These are phyloP conservation scores for Chelon labrosus DNA, from an alignment of 2,797 vertebrate genomes.

Conservation along the genomic window DNA sequence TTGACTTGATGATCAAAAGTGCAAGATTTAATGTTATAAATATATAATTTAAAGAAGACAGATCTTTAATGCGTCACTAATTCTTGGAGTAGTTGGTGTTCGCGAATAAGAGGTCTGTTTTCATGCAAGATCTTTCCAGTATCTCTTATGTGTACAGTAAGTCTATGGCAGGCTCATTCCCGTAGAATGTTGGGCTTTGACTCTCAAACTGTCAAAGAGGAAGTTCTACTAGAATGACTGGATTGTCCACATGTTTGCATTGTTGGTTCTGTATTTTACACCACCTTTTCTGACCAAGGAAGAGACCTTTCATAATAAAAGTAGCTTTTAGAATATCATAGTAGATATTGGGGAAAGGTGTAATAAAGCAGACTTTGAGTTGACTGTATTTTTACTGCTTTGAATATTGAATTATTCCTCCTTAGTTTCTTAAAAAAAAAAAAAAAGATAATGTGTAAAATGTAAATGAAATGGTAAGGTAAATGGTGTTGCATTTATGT, in stretches of 20 bases:
- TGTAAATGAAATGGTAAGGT: too few species aligned
- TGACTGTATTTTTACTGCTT: background rate
- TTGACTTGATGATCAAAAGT: slow-evolving; percentile 80
- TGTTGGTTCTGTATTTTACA: slow-evolving; percentile 79
- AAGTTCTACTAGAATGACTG: slow-evolving; percentile 62
- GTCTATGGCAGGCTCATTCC: slow-evolving; percentile 41
- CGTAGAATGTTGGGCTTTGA: slow-evolving; percentile 51
- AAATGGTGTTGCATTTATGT: too few species aligned
- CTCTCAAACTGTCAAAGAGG: slow-evolving; percentile 58
- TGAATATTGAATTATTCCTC: too few species aligned
- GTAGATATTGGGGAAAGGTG: slow-evolving; percentile 78
- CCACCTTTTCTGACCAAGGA: slow-evolving; percentile 80
- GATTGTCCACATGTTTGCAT: slow-evolving; percentile 75
- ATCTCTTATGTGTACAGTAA: slow-evolving; percentile 71
- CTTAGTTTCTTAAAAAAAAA: too few species aligned
- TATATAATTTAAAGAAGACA: slow-evolving; percentile 74
- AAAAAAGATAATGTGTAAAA: too few species aligned
- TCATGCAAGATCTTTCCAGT: slow-evolving; percentile 54
- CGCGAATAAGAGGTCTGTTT: slow-evolving; percentile 65
- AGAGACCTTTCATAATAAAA: slow-evolving; percentile 82
- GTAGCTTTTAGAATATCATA: slow-evolving; percentile 69
- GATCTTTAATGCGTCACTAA: slow-evolving; percentile 80
- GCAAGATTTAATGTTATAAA: slow-evolving; percentile 77
- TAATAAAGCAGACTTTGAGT: slow-evolving; percentile 88
- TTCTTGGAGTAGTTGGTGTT: slow-evolving; percentile 71